Evolutionary conservation across 2,113 vertebrate species (phyloP).

Genomic region (Phainopepla nitens): DNA sequence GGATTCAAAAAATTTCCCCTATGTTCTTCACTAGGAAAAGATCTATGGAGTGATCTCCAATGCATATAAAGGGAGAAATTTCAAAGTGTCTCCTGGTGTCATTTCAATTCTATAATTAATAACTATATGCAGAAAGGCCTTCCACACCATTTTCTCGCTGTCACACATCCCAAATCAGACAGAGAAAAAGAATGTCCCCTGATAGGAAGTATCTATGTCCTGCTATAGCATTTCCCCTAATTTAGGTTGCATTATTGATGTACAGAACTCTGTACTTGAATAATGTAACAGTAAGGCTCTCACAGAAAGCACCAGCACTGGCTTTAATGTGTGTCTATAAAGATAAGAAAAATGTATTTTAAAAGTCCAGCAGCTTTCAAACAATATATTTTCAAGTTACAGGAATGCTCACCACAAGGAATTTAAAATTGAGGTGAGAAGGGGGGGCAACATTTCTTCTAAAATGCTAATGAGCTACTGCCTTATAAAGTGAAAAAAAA

Average conservation of each 20-base stretch:
- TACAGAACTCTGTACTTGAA: constrained; percentile 27
- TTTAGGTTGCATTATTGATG: constrained; percentile 58
- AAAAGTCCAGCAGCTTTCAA: constrained; percentile 40
- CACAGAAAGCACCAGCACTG: background rate
- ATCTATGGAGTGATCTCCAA: background rate
- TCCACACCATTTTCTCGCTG: background rate
- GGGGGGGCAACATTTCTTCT: background rate
- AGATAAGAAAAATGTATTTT: constrained; percentile 34
- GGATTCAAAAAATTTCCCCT: background rate
- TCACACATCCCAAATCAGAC: background rate
- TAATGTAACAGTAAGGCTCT: constrained; percentile 48
- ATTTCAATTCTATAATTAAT: constrained; percentile 6
- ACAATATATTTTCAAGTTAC: constrained; percentile 18
- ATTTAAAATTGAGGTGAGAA: constrained; percentile 1
- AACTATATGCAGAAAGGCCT: background rate
- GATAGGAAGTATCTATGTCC: constrained; percentile 23
- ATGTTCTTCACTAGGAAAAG: background rate
- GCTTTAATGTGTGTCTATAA: constrained; percentile 42
- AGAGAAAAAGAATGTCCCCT: constrained; percentile 5
- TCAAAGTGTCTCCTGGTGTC: background rate
- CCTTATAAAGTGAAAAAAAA: background rate
- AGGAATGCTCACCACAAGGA: constrained; percentile 16
- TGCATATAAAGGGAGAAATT: background rate
- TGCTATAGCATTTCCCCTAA: constrained; percentile 17
- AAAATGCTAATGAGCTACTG: background rate